phyloP scores from a whole-genome alignment of 2,888 invertebrate genomes.

The Branchellion lobata region DNA sequence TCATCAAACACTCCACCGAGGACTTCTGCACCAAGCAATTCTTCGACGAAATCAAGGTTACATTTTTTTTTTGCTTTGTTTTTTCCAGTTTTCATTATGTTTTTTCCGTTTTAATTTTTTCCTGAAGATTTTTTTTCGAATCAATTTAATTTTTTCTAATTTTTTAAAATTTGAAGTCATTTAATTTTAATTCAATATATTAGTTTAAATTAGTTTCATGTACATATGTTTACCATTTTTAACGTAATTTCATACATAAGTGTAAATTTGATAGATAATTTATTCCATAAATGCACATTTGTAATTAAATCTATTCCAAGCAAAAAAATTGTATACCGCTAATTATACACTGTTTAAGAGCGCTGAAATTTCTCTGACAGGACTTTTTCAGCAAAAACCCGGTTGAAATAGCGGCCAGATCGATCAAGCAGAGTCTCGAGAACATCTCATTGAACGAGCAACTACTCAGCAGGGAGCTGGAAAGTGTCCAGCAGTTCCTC shows the following conservation, averaged over 20 bases:
- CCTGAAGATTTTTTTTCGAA: no score
- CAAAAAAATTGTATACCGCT: no score
- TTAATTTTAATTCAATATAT: no score
- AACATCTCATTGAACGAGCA: constrained; percentile 83
- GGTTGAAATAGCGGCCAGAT: constrained; percentile 78
- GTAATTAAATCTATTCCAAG: no score
- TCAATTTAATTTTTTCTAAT: no score
- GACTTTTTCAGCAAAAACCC: constrained; percentile 71
- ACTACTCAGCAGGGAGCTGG: constrained; percentile 80
- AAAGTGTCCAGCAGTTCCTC: constrained; percentile 65
- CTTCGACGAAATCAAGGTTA: constrained; percentile 76
- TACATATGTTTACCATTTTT: no score
- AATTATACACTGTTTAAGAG: not conserved
- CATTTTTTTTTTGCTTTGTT: not conserved
- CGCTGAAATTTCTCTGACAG: constrained; percentile 53
- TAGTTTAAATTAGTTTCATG: no score
- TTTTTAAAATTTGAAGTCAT: no score
- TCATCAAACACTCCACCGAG: constrained; percentile 82
- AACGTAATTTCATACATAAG: no score
- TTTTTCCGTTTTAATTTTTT: not conserved
- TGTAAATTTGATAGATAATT: no score
- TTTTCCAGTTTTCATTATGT: not conserved
- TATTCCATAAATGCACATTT: no score
- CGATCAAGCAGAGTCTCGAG: constrained; percentile 85
- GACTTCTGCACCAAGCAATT: constrained; percentile 81